A percentile compares a stretch with the other conserved stretches of the same genome.
phyloP scores from a whole-genome alignment of 30 jellyfish, hydroid and myxozoan genomes.

The Hydractinia symbiolongicarpus region DNA sequence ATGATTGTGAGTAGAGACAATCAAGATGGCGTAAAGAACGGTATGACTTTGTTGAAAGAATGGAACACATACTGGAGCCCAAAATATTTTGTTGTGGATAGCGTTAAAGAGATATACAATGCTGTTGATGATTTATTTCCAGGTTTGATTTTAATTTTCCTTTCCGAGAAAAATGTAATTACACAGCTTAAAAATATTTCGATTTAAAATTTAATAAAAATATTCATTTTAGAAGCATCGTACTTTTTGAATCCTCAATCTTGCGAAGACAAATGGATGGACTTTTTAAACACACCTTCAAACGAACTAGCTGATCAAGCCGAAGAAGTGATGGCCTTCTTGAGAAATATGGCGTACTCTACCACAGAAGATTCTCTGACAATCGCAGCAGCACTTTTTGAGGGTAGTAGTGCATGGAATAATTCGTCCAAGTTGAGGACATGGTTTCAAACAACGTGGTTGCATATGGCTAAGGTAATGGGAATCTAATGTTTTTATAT shows the following conservation, averaged over 20 bases:
- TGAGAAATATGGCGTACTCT: conserved; percentile 10
- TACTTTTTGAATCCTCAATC: conserved; percentile 5
- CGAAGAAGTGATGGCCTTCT: not conserved
- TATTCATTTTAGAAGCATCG: not conserved
- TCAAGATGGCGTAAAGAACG: not conserved
- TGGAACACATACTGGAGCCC: conserved; percentile 27
- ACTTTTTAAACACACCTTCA: not conserved
- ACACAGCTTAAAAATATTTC: not conserved
- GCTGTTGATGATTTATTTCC: conserved; percentile 6
- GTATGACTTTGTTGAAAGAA: not conserved
- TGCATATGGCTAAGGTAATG: conserved; percentile 11
- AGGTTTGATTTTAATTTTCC: not conserved
- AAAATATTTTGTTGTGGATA: conserved; percentile 1
- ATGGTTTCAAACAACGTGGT: conserved; percentile 24
- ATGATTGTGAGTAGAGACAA: conserved; percentile 7
- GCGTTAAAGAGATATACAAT: conserved; percentile 2
- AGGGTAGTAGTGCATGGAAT: conserved; percentile 7
- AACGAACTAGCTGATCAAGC: conserved; percentile 6
- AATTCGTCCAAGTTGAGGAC: conserved; percentile 11
- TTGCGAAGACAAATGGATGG: conserved; percentile 15
- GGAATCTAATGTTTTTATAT: not conserved
- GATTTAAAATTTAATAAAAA: not conserved
- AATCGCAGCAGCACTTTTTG: conserved; percentile 13
- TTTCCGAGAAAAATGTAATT: not conserved
- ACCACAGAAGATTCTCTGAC: conserved; percentile 8